These are phyloP conservation scores for Heliocidaris erythrogramma DNA, from an alignment of 35 echinoderm and acorn worm genomes.

Conservation along the genomic window DNA sequence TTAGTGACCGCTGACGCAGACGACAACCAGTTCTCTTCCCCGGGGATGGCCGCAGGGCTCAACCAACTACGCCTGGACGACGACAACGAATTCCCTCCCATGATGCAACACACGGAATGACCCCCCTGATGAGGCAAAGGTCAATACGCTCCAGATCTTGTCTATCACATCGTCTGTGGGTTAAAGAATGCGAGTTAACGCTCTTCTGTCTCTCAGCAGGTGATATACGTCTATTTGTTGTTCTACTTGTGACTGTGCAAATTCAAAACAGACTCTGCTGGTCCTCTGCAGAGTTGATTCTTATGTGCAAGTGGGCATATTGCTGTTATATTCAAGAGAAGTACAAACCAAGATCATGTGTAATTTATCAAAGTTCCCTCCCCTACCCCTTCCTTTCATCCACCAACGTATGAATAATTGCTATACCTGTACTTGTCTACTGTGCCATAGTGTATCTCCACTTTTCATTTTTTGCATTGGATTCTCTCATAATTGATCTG, in stretches of 20 bases:
- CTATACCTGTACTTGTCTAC: too few species aligned
- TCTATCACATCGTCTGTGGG: too few species aligned
- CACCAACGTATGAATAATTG: too few species aligned
- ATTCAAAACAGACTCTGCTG: not conserved
- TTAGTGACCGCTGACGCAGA: conserved; percentile 67
- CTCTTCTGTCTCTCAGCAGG: too few species aligned
- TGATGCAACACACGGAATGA: conserved; percentile 88
- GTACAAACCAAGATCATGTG: not conserved
- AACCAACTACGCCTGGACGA: conserved; percentile 87
- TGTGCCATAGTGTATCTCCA: too few species aligned
- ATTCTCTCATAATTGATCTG: too few species aligned
- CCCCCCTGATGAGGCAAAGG: not conserved
- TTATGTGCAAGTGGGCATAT: conserved; percentile 9
- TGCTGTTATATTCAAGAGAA: not conserved
- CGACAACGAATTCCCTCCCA: conserved; percentile 96
- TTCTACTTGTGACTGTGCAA: not conserved
- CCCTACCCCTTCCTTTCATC: not conserved
- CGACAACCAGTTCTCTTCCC: not conserved
- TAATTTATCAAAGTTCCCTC: not conserved
- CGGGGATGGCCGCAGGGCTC: conserved; percentile 63
- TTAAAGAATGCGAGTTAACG: too few species aligned
- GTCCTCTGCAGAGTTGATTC: not conserved
- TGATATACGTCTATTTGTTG: not conserved
- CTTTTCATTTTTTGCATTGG: too few species aligned
- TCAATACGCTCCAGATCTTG: too few species aligned